phyloP scores from a whole-genome alignment of 2,797 vertebrate genomes.

The Amphiprion clarkii region DNA sequence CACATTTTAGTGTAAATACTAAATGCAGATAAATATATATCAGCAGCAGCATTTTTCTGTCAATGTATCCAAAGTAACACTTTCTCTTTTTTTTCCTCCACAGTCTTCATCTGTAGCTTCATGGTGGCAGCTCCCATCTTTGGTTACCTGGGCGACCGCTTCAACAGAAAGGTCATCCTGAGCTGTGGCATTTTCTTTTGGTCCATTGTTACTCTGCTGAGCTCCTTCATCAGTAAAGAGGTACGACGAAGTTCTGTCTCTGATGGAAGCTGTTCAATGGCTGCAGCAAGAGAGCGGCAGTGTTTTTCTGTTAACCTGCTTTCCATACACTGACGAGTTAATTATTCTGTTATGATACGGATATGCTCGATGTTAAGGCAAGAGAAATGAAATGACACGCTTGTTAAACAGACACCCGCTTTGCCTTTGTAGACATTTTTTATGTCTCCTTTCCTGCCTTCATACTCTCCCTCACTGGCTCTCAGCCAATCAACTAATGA shows the following conservation, averaged over 20 bases:
- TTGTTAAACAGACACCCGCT: slow-evolving; percentile 63
- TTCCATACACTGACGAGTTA: slow-evolving; percentile 33
- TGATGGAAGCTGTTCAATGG: not conserved
- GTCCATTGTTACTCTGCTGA: slow-evolving; percentile 88
- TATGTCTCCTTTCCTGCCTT: slow-evolving; percentile 8
- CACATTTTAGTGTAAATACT: not conserved
- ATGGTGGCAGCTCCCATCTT: slow-evolving; percentile 94
- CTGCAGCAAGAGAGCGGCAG: not conserved
- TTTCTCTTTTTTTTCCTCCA: slow-evolving; percentile 25
- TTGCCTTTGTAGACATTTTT: slow-evolving; percentile 58
- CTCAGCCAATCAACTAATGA: slow-evolving; percentile 73
- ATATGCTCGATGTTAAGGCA: slow-evolving; percentile 67
- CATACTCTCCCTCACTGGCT: slow-evolving; percentile 42
- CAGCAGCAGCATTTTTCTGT: slow-evolving; percentile 4
- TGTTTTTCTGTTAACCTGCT: slow-evolving; percentile 30
- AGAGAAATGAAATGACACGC: slow-evolving; percentile 75
- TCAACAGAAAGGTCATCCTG: slow-evolving; percentile 92
- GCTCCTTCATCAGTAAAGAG: slow-evolving; percentile 90
- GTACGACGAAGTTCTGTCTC: slow-evolving; percentile 46
- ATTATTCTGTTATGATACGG: slow-evolving; percentile 67
- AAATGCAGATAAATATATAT: not conserved
- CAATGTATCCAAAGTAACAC: slow-evolving; percentile 25
- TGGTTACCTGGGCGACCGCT: slow-evolving; percentile 94
- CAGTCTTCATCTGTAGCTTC: slow-evolving; percentile 94
- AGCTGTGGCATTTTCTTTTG: slow-evolving; percentile 90